Conservation (phyloP, 92 coral and sea anemone species). For the Palythoa heliodiscus region DNA sequence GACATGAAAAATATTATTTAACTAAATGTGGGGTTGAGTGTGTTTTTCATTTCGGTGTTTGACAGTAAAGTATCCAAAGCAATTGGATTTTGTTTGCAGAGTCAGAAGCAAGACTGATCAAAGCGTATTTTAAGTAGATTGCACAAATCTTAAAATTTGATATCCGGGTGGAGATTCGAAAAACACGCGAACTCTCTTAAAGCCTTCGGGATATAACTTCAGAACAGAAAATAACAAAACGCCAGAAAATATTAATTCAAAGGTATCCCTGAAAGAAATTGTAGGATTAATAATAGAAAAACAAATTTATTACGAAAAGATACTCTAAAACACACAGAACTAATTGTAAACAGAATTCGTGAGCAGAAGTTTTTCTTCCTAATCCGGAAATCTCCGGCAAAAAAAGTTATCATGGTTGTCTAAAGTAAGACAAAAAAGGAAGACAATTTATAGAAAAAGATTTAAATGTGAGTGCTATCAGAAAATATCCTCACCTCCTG, state of each 20-base stretch:
- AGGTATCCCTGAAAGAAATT: neutral
- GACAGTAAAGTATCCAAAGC: neutral
- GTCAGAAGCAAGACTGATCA: neutral
- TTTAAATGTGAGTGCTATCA: slow-evolving; percentile 6
- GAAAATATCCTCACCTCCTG: slow-evolving; percentile 77
- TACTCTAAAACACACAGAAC: slow-evolving; percentile 3
- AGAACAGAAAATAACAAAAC: neutral
- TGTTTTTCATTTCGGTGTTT: neutral
- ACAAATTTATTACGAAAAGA: slow-evolving; percentile 3
- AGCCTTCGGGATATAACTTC: neutral
- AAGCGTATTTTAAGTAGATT: slow-evolving; percentile 11
- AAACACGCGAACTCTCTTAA: slow-evolving; percentile 16
- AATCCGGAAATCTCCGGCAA: slow-evolving; percentile 19
- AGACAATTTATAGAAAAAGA: neutral
- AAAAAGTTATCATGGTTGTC: neutral
- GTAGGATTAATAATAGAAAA: neutral
- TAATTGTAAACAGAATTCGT: neutral
- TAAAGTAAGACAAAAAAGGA: neutral
- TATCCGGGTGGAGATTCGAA: slow-evolving; percentile 1
- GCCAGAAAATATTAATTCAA: neutral
- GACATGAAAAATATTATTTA: slow-evolving; percentile 9
- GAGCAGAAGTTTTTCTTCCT: neutral
- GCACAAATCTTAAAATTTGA: slow-evolving; percentile 12
- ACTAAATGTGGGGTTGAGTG: neutral
- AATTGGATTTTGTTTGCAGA: slow-evolving; percentile 22